Conservation (phyloP, 2,113 vertebrate species). For the Smithornis capensis region DNA sequence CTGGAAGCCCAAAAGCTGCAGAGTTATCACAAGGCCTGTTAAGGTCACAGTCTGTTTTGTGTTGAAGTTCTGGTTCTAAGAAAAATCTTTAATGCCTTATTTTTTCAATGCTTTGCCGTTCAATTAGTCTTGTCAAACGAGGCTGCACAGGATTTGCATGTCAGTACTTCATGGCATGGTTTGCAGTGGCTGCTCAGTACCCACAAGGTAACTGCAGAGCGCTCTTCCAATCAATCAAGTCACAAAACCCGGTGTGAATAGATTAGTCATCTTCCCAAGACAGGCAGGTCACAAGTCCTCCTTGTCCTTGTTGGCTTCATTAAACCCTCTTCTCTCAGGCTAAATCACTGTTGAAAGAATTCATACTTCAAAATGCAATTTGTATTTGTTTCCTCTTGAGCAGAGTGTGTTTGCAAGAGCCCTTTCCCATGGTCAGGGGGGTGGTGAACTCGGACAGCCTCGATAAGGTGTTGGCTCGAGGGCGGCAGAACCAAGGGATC, state of each 20-base stretch:
- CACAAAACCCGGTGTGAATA: accelerated
- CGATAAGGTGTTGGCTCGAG: not conserved
- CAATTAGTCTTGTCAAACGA: not conserved
- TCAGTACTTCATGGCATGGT: accelerated
- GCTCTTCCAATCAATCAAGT: accelerated
- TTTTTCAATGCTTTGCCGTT: not conserved
- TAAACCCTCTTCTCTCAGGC: not conserved
- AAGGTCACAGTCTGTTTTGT: not conserved
- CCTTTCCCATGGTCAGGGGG: not conserved
- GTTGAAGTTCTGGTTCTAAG: not conserved
- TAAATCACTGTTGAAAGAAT: not conserved
- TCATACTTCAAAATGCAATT: not conserved
- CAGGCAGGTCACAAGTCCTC: accelerated
- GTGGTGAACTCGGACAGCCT: not conserved
- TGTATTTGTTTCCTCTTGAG: no score
- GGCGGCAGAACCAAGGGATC: not conserved
- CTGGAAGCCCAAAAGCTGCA: not conserved
- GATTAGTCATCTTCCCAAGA: not conserved
- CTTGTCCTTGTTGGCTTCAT: not conserved
- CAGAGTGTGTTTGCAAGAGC: not conserved
- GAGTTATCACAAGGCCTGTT: not conserved
- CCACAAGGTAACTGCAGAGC: not conserved
- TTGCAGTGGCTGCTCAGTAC: not conserved
- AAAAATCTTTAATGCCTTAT: not conserved
- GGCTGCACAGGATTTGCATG: not conserved